Evolutionary conservation across 2,888 invertebrate genomes (phyloP).

Genomic region (Arctia plantaginis): DNA sequence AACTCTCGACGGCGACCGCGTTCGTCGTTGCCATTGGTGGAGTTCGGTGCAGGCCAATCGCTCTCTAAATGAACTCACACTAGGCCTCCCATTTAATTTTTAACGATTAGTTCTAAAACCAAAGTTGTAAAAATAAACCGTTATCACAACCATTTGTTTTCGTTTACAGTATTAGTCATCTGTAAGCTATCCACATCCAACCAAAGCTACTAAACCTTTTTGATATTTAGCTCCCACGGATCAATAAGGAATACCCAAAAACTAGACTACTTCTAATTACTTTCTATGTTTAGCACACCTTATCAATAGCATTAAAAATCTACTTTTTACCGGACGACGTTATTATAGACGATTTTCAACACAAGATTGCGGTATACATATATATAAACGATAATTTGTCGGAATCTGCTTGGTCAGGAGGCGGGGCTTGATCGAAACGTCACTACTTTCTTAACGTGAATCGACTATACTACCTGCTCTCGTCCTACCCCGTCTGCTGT

Average conservation of each 20-base stretch:
- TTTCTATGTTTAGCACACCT: background rate
- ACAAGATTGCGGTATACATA: too few relatives aligned
- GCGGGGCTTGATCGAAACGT: too few relatives aligned
- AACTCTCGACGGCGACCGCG: background rate
- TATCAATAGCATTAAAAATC: background rate
- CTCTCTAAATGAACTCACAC: background rate
- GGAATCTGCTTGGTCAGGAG: too few relatives aligned
- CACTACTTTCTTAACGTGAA: too few relatives aligned
- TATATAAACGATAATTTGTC: too few relatives aligned
- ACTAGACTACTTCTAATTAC: background rate
- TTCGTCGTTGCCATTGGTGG: background rate
- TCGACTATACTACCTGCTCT: background rate
- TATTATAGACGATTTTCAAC: background rate
- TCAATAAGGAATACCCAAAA: background rate
- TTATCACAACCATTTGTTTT: background rate
- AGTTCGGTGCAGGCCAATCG: background rate
- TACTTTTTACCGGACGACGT: too few relatives aligned
- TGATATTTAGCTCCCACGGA: background rate
- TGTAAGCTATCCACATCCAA: background rate
- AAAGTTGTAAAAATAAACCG: background rate
- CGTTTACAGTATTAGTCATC: background rate
- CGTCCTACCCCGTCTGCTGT: background rate
- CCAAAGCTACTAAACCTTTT: background rate
- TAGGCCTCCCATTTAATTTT: background rate
- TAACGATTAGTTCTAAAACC: background rate